A percentile compares a stretch with the other conserved stretches of the same genome.
Evolutionary conservation across 2,113 vertebrate species (phyloP).

Genomic region (Nyctereutes procyonoides): DNA sequence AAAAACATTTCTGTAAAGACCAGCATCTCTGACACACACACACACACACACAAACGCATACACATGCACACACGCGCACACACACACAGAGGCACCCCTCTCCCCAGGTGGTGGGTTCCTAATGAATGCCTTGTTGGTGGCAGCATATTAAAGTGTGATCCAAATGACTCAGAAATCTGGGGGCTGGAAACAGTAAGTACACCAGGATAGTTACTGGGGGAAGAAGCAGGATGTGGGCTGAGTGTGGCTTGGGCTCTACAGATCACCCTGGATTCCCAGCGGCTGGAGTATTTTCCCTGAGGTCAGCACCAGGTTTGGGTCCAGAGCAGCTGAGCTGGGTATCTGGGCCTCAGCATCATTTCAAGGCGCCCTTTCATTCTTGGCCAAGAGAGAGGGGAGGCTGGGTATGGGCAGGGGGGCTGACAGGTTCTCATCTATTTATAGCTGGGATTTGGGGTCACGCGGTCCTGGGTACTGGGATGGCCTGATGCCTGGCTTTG

Average conservation of each 20-base stretch:
- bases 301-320: constrained; percentile 23
- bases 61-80: no score
- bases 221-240: constrained; percentile 34
- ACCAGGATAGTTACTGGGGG: not conserved
- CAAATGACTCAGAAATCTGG: constrained; percentile 74
- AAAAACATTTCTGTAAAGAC: not conserved
- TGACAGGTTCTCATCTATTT: constrained; percentile 72
- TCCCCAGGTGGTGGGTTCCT: not conserved
- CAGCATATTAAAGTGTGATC: constrained; percentile 53
- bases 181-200: constrained; percentile 65
- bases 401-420: constrained; percentile 19
- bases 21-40: not conserved
- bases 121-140: constrained; percentile 63
- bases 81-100: not conserved
- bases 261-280: constrained; percentile 23
- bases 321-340: not conserved
- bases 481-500: constrained; percentile 32
- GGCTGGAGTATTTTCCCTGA: constrained; percentile 15
- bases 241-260: not conserved
- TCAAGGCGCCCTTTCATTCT: constrained; percentile 64
- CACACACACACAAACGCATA: not conserved
- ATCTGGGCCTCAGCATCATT: constrained; percentile 28
- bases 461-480: constrained; percentile 51
- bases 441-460: constrained; percentile 67
- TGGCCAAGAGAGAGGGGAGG: constrained; percentile 34